A percentile compares a stretch with the other conserved stretches of the same genome.
phyloP scores from a whole-genome alignment of 2,797 vertebrate genomes.

The Eremophila alpestris region DNA sequence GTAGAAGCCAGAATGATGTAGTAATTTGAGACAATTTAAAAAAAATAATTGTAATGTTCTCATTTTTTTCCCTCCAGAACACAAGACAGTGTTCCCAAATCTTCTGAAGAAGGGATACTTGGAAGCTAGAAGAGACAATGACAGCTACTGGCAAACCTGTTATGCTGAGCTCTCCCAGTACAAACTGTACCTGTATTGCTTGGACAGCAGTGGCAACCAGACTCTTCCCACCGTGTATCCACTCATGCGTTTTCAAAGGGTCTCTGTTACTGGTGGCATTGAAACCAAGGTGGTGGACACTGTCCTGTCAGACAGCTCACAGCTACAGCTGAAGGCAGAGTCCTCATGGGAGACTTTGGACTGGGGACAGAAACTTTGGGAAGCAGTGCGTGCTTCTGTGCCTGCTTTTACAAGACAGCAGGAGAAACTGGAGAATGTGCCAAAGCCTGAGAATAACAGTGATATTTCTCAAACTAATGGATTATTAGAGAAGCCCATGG shows the following conservation, averaged over 20 bases:
- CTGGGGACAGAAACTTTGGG: conserved; percentile 92
- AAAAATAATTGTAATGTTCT: not conserved
- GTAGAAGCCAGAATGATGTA: not conserved
- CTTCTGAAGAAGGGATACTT: conserved; percentile 92
- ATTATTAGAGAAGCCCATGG: conserved; percentile 66
- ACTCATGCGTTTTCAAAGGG: conserved; percentile 90
- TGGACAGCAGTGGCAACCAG: conserved; percentile 91
- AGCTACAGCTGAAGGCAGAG: conserved; percentile 88
- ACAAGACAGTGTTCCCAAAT: conserved; percentile 82
- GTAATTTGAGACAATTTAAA: not conserved
- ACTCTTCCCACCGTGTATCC: conserved; percentile 86
- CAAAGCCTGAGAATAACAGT: conserved; percentile 56
- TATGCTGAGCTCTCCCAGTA: conserved; percentile 91
- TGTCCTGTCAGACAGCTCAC: conserved; percentile 88
- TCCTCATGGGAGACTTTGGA: conserved; percentile 91
- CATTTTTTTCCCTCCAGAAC: conserved; percentile 75
- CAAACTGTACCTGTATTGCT: conserved; percentile 87
- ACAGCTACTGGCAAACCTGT: conserved; percentile 89
- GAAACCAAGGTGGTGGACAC: conserved; percentile 88
- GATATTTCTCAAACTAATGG: conserved; percentile 63
- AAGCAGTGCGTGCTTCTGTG: conserved; percentile 79
- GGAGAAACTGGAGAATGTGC: conserved; percentile 71
- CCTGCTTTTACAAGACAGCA: conserved; percentile 69
- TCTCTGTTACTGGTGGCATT: conserved; percentile 79
- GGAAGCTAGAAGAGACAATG: conserved; percentile 86